Evolutionary conservation across 1,140 invertebrate genomes (phyloP).

Genomic region (Panagrolaimus sp.): DNA sequence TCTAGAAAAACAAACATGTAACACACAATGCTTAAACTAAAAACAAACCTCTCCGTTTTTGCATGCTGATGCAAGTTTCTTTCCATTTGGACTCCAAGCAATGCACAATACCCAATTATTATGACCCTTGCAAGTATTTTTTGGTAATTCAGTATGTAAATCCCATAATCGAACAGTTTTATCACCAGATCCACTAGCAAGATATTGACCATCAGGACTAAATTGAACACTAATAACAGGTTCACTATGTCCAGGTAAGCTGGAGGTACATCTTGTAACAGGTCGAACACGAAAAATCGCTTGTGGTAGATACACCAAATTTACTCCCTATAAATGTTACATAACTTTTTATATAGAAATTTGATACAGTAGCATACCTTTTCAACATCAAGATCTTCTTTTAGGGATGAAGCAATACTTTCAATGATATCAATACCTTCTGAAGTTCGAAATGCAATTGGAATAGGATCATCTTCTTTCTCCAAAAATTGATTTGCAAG

Average conservation of each 20-base stretch:
- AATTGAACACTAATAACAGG: slow-evolving; percentile 48
- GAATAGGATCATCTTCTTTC: slow-evolving; percentile 63
- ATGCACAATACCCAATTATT: slow-evolving; percentile 92
- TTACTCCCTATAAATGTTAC: slow-evolving; percentile 63
- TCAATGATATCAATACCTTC: slow-evolving; percentile 77
- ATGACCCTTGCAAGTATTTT: slow-evolving; percentile 80
- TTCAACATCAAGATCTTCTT: slow-evolving; percentile 68
- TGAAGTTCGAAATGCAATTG: slow-evolving; percentile 83
- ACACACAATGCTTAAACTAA: slow-evolving; percentile 3
- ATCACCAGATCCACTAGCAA: slow-evolving; percentile 46
- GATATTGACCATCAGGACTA: slow-evolving; percentile 36
- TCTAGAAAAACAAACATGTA: slow-evolving; percentile 59
- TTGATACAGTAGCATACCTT: slow-evolving; percentile 68
- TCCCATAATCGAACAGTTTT: slow-evolving; percentile 46
- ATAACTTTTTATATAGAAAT: too few species aligned
- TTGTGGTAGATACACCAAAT: slow-evolving; percentile 92
- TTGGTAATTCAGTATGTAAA: slow-evolving; percentile 80
- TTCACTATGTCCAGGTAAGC: slow-evolving; percentile 79
- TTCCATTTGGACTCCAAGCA: slow-evolving; percentile 87
- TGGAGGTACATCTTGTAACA: slow-evolving; percentile 59
- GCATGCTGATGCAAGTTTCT: slow-evolving; percentile 84
- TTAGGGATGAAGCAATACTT: slow-evolving; percentile 70
- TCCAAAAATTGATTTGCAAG: slow-evolving; percentile 80
- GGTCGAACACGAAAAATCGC: slow-evolving; percentile 84
- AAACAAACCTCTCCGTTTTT: slow-evolving; percentile 74